phyloP scores from a whole-genome alignment of 2,888 invertebrate genomes.

The Synergus umbraculus region DNA sequence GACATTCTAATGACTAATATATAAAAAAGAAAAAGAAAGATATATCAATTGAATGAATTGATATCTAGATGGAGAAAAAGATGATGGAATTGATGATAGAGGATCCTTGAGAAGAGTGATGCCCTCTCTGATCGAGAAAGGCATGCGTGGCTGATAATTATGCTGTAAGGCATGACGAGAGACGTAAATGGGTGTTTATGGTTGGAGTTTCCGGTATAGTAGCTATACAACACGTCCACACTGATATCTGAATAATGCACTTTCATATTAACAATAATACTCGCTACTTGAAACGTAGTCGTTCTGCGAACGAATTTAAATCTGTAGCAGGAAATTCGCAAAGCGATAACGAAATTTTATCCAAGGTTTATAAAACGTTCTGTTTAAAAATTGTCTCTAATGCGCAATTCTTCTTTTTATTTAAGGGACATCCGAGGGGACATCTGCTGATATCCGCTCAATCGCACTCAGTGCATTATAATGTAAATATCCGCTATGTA shows the following conservation, averaged over 20 bases:
- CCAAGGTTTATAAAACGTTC: no score
- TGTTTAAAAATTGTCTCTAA: no score
- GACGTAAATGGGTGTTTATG: conserved; percentile 32
- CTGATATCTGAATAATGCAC: conserved; percentile 20
- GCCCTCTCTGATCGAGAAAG: conserved; percentile 5
- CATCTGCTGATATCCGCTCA: no score
- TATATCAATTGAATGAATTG: not conserved
- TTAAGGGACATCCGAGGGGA: no score
- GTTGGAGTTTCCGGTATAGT: not conserved
- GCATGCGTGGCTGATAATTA: conserved; percentile 5
- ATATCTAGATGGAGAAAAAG: not conserved
- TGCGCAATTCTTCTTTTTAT: no score
- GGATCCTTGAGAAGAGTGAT: conserved; percentile 14
- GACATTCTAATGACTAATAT: no score
- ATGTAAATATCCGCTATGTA: not conserved
- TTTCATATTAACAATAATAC: not conserved
- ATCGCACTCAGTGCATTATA: not conserved
- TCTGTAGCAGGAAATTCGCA: not conserved
- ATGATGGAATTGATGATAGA: not conserved
- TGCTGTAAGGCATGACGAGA: conserved; percentile 18
- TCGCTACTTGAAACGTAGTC: not conserved
- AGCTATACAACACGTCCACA: not conserved
- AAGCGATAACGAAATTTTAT: not conserved
- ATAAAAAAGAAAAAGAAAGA: not conserved
- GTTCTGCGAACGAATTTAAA: not conserved